Conservation (phyloP, 2,888 invertebrate species). For the Cosmia trapezina region DNA sequence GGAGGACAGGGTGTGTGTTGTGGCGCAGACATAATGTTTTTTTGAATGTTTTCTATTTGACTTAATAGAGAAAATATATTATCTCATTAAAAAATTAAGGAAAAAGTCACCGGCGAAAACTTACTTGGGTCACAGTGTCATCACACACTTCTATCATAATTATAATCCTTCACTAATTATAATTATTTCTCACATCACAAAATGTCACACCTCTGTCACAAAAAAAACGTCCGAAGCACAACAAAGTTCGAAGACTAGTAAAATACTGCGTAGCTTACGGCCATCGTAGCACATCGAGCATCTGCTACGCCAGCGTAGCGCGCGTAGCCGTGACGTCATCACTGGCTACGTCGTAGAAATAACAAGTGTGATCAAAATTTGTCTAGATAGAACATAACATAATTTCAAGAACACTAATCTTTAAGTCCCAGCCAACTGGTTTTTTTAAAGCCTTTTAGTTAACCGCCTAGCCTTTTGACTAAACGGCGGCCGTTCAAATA, state of each 20-base stretch:
- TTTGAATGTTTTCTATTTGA: background rate
- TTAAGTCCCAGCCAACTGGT: no score
- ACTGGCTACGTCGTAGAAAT: conserved; percentile 29
- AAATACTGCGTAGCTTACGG: background rate
- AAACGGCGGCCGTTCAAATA: no score
- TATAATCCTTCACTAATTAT: conserved; percentile 8
- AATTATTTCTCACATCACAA: conserved; percentile 9
- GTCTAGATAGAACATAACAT: background rate
- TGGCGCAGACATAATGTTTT: no score
- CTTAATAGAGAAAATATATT: background rate
- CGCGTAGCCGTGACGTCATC: conserved; percentile 38
- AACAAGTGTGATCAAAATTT: background rate
- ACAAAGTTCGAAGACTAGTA: conserved; percentile 41
- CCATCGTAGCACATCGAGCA: conserved; percentile 25
- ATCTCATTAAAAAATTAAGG: background rate
- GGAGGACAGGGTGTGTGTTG: no score
- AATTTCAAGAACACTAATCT: background rate
- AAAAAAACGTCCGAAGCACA: conserved; percentile 28
- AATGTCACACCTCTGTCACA: background rate
- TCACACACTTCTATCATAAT: conserved; percentile 38
- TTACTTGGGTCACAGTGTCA: conserved; percentile 29
- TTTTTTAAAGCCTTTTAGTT: no score
- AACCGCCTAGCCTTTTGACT: no score
- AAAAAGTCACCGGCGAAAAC: background rate
- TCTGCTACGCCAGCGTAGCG: conserved; percentile 40